phyloP scores from a whole-genome alignment of 2,113 vertebrate genomes.

The Spea bombifrons region DNA sequence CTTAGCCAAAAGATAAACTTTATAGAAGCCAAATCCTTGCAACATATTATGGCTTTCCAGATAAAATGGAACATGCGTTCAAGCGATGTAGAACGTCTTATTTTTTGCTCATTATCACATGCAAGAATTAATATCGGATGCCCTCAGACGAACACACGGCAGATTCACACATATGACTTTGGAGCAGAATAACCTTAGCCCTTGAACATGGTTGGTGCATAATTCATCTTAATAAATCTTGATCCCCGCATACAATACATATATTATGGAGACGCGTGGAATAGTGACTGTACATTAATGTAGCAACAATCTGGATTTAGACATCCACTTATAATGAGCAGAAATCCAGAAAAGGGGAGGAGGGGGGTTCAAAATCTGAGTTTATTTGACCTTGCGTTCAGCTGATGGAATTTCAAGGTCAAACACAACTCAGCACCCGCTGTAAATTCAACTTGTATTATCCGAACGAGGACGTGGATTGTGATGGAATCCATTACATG shows the following conservation, averaged over 20 bases:
- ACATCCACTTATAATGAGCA: slow-evolving; percentile 1
- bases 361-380: slow-evolving; percentile 12
- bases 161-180: neutral
- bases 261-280: too few relatives aligned
- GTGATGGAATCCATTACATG: slow-evolving; percentile 38
- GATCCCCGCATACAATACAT: too few relatives aligned
- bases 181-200: neutral
- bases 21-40: too few relatives aligned
- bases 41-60: too few relatives aligned
- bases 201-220: neutral
- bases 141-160: neutral
- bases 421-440: neutral
- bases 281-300: slow-evolving; percentile 6
- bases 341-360: neutral
- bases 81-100: too few relatives aligned
- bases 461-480: slow-evolving; percentile 28
- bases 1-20: too few relatives aligned
- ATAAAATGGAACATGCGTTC: too few relatives aligned
- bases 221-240: too few relatives aligned
- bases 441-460: slow-evolving; percentile 28
- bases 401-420: slow-evolving; percentile 42
- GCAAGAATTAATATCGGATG: neutral
- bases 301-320: neutral
- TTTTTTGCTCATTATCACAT: neutral
- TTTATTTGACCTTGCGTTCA: slow-evolving; percentile 30